phyloP scores from a whole-genome alignment of 2,888 invertebrate species.

The Deilephila elpenor region DNA sequence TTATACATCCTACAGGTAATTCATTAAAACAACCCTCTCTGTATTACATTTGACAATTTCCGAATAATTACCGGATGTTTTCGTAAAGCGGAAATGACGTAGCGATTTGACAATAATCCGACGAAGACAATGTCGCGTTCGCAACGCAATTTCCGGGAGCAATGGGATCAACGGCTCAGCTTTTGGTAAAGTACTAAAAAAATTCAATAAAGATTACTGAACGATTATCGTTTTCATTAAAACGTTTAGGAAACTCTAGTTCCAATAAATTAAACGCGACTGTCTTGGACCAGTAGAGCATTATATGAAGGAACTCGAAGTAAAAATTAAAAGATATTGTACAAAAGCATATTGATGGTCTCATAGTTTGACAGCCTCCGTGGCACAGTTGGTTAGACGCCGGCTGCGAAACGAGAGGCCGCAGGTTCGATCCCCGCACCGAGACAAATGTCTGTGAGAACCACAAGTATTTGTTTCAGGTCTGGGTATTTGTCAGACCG shows the following conservation, averaged over 20 bases:
- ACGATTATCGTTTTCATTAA: slow-evolving; percentile 15
- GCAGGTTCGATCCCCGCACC: too few species aligned
- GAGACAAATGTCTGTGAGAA: too few species aligned
- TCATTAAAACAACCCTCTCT: slow-evolving; percentile 59
- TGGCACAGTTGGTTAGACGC: too few species aligned
- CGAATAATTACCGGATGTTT: slow-evolving; percentile 77
- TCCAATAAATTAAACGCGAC: not conserved
- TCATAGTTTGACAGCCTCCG: too few species aligned
- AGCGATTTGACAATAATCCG: slow-evolving; percentile 74
- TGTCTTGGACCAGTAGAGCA: too few species aligned
- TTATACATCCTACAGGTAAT: slow-evolving; percentile 58
- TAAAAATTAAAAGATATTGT: too few species aligned
- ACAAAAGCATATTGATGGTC: too few species aligned
- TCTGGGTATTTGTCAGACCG: too few species aligned
- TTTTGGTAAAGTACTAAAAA: slow-evolving; percentile 45
- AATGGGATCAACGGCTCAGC: slow-evolving; percentile 56
- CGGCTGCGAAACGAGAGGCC: too few species aligned
- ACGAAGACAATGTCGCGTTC: slow-evolving; percentile 72
- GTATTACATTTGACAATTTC: slow-evolving; percentile 69
- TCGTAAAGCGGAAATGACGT: slow-evolving; percentile 75
- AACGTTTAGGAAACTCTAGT: not conserved
- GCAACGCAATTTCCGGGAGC: slow-evolving; percentile 73
- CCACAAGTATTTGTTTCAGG: too few species aligned
- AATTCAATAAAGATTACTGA: slow-evolving; percentile 47
- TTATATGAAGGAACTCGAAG: too few species aligned